phyloP scores from a whole-genome alignment of 2,113 vertebrate species.

The Murina feae region DNA sequence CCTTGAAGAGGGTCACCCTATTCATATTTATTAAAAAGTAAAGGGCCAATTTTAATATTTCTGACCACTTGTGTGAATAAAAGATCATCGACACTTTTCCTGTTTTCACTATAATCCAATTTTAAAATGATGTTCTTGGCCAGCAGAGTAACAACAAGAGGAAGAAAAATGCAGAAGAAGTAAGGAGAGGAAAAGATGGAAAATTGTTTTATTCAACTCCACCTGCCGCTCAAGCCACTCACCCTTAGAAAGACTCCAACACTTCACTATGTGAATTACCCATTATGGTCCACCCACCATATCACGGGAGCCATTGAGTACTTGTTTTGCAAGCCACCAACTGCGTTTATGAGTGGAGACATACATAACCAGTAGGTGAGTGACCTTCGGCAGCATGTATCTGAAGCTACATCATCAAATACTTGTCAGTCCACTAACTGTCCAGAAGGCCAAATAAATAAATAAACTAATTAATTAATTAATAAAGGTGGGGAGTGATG shows the following conservation, averaged over 20 bases:
- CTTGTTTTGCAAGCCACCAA: conserved; percentile 38
- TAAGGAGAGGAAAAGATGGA: conserved; percentile 19
- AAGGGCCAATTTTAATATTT: conserved; percentile 68
- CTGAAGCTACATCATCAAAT: conserved; percentile 23
- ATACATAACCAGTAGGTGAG: background rate
- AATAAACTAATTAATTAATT: too few relatives aligned
- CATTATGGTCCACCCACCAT: background rate
- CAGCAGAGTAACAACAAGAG: background rate
- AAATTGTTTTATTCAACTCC: conserved; percentile 38
- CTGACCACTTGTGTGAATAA: conserved; percentile 43
- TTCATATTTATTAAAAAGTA: conserved; percentile 73
- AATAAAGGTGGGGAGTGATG: background rate
- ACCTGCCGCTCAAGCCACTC: background rate
- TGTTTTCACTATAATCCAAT: background rate
- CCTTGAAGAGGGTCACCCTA: conserved; percentile 16
- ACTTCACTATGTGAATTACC: background rate
- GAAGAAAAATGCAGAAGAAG: background rate
- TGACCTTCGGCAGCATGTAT: conserved; percentile 12
- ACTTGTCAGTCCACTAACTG: background rate
- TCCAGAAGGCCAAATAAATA: background rate
- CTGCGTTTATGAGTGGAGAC: background rate
- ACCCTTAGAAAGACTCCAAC: background rate
- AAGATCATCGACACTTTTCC: background rate
- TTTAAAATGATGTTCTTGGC: conserved; percentile 26
- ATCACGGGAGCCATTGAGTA: background rate